Percentiles rank a stretch among this genome's conserved stretches.
phyloP scores from a whole-genome alignment of 2,797 vertebrate species.

The Periparus ater region DNA sequence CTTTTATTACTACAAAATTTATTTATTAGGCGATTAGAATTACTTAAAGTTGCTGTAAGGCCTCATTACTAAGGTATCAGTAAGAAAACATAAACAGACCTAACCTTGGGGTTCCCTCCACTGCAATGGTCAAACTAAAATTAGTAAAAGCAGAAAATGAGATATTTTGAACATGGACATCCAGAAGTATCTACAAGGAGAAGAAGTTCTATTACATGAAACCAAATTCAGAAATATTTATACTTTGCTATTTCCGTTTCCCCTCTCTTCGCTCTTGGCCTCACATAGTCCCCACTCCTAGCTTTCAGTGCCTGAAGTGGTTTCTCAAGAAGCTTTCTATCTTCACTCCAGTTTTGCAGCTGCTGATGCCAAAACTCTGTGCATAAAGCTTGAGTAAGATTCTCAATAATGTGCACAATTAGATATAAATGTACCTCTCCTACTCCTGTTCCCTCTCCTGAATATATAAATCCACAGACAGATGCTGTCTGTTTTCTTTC shows the following conservation, averaged over 20 bases:
- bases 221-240: neutral
- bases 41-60: neutral
- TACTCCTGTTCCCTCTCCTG: neutral
- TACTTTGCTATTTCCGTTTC: neutral
- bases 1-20: neutral
- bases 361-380: neutral
- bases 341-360: neutral
- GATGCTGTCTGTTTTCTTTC: neutral
- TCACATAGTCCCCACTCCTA: neutral
- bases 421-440: neutral
- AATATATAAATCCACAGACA: neutral
- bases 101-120: neutral
- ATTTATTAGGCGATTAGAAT: neutral
- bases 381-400: neutral
- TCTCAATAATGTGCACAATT: neutral
- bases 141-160: neutral
- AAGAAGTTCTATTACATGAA: neutral
- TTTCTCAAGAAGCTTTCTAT: neutral
- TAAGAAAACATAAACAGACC: neutral
- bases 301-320: neutral
- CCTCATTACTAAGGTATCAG: neutral
- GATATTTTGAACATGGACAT: neutral
- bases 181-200: neutral
- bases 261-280: fast-evolving
- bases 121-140: neutral